Conservation (phyloP, 2,113 vertebrate genomes). For the Raja brachyura region DNA sequence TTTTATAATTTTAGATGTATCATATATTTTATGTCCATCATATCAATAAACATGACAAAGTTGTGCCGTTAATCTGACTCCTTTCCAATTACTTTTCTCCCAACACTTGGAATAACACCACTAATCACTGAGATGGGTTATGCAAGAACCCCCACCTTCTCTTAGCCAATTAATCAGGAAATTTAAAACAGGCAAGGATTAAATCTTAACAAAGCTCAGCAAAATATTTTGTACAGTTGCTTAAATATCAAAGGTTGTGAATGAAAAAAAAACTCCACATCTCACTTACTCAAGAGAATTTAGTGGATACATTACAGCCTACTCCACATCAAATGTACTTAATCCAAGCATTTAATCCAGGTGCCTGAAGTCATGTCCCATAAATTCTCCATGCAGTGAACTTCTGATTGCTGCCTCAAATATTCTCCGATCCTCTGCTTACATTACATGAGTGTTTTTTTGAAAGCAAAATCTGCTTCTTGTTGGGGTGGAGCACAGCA, state of each 20-base stretch:
- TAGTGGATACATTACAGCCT: neutral
- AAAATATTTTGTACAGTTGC: neutral
- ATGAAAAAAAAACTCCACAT: neutral
- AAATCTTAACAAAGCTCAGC: neutral
- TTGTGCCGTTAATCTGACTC: neutral
- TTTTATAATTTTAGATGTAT: no score
- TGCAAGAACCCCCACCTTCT: neutral
- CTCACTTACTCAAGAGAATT: neutral
- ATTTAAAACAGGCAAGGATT: neutral
- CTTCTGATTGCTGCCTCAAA: neutral
- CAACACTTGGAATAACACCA: neutral
- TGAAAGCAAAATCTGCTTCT: neutral
- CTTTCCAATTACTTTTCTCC: neutral
- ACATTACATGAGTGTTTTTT: neutral
- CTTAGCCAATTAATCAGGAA: neutral
- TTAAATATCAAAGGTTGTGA: neutral
- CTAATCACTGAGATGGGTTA: neutral
- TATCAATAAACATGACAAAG: neutral
- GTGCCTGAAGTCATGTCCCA: neutral
- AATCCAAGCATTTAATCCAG: neutral
- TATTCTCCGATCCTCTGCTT: neutral
- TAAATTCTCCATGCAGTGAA: neutral
- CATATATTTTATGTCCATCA: no score
- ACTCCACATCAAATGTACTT: neutral
- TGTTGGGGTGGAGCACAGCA: neutral